Evolutionary conservation across 1,140 invertebrate species (phyloP).

Genomic region (Drosophila tropicalis): DNA sequence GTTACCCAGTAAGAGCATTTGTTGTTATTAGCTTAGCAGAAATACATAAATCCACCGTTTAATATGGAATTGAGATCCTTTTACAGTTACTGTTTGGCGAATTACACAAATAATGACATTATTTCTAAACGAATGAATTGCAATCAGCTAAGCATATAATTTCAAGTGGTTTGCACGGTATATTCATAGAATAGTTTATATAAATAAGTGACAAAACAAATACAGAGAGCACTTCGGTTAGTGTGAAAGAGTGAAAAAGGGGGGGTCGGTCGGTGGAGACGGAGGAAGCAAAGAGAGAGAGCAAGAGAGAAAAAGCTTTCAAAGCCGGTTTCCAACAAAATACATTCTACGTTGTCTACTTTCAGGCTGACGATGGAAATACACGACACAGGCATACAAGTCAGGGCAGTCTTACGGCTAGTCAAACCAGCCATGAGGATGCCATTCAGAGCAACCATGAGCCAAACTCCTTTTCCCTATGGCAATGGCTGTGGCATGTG

Average conservation of each 20-base stretch:
- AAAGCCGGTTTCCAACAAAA: background rate
- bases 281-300: too few species aligned
- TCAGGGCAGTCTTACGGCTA: slow-evolving; percentile 29
- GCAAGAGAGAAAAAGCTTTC: background rate
- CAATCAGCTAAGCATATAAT: too few species aligned
- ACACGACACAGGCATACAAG: slow-evolving; percentile 35
- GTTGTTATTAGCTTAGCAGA: too few species aligned
- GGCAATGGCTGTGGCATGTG: slow-evolving; percentile 32
- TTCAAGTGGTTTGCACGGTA: too few species aligned
- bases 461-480: background rate
- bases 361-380: slow-evolving; percentile 49
- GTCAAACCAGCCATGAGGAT: background rate
- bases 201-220: background rate
- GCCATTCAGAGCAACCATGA: background rate
- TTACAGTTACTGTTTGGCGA: too few species aligned
- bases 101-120: too few species aligned
- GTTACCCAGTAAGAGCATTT: too few species aligned
- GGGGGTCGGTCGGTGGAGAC: too few species aligned
- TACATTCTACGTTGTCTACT: slow-evolving; percentile 42
- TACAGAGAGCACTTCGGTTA: background rate
- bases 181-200: too few species aligned
- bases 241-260: background rate
- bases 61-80: too few species aligned
- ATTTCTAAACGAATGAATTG: too few species aligned
- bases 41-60: too few species aligned